These are phyloP conservation scores for Tubulanus polymorphus DNA, from an alignment of 2,888 invertebrate genomes.

Conservation along the genomic window DNA sequence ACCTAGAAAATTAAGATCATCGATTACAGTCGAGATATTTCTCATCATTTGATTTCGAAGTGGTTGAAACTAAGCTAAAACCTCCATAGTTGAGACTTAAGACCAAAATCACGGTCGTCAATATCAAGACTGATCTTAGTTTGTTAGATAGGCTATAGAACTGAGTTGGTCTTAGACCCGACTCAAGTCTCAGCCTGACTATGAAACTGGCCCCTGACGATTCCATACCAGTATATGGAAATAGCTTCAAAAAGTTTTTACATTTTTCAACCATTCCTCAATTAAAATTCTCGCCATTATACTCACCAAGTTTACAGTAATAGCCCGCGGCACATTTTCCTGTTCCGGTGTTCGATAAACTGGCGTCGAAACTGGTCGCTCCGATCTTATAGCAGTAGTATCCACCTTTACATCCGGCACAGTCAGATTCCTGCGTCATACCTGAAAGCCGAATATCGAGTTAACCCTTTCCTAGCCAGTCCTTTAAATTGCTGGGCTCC, in stretches of 20 bases:
- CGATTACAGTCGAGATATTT: not conserved
- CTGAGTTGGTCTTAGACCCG: too few relatives aligned
- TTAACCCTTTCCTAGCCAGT: too few relatives aligned
- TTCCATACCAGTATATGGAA: too few relatives aligned
- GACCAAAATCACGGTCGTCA: not conserved
- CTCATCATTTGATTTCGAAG: not conserved
- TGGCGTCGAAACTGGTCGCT: constrained; percentile 40
- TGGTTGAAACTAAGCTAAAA: not conserved
- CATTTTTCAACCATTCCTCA: too few relatives aligned
- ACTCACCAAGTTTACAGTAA: constrained; percentile 44
- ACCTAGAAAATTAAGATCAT: constrained; percentile 23
- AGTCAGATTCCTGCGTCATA: constrained; percentile 28
- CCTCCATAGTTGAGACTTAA: not conserved
- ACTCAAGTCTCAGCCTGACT: too few relatives aligned
- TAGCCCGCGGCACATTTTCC: constrained; percentile 42
- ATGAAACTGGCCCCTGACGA: too few relatives aligned
- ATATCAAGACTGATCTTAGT: too few relatives aligned
- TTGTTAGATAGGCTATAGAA: too few relatives aligned
- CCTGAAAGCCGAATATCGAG: constrained; percentile 18
- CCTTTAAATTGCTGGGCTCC: too few relatives aligned
- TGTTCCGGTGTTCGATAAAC: constrained; percentile 39
- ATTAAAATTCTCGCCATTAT: too few relatives aligned
- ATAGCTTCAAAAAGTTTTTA: too few relatives aligned
- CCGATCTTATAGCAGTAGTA: constrained; percentile 40
- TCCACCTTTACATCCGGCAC: constrained; percentile 38